Percentiles rank a stretch among this genome's conserved stretches.
Conservation (phyloP, 2,888 invertebrate species). For the Pristionchus maxplancki region DNA sequence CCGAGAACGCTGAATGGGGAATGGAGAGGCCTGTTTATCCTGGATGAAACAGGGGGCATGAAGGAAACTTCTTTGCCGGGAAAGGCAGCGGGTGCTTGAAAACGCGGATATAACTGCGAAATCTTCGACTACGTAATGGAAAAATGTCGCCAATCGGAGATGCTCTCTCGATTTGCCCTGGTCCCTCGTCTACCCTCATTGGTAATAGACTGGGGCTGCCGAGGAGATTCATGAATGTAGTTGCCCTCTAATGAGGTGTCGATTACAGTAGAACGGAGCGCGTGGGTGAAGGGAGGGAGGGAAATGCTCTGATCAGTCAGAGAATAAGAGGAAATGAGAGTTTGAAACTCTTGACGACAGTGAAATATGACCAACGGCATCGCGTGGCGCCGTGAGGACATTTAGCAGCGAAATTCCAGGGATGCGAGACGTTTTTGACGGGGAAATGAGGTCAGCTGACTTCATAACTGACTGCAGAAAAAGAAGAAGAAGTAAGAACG, state of each 20-base stretch:
- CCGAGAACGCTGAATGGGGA: neutral
- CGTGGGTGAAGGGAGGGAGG: neutral
- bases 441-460: conserved; percentile 1
- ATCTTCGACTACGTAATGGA: neutral
- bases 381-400: neutral
- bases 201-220: neutral
- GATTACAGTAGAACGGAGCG: neutral
- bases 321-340: neutral
- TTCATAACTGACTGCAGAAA: neutral
- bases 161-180: neutral
- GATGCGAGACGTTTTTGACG: neutral
- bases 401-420: neutral
- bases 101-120: neutral
- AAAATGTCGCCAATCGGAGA: neutral
- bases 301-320: neutral
- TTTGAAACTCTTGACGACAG: neutral
- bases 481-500: neutral
- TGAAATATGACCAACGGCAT: neutral
- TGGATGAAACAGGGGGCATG: neutral
- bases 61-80: neutral
- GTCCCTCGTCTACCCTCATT: neutral
- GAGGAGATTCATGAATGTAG: neutral
- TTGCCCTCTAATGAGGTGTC: conserved; percentile 32
- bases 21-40: neutral
- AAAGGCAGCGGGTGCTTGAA: neutral